Conservation (phyloP, 2,113 vertebrate species). For the Suncus etruscus region DNA sequence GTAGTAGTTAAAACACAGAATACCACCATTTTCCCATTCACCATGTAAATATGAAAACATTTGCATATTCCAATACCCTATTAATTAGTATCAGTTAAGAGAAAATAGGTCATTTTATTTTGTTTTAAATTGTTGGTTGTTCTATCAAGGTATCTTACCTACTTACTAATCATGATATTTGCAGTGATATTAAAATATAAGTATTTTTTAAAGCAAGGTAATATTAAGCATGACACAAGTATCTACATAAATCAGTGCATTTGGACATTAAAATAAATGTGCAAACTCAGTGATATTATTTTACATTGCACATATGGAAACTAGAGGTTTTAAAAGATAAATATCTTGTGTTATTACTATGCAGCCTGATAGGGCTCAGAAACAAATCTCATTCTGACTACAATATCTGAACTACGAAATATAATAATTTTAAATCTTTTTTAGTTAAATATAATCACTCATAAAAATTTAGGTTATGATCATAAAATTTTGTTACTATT, state of each 20-base stretch:
- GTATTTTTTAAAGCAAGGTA: conserved; percentile 7
- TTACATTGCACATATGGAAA: not conserved
- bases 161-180: not conserved
- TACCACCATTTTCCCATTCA: too few relatives aligned
- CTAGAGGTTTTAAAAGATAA: not conserved
- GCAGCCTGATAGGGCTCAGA: not conserved
- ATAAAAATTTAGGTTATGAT: too few relatives aligned
- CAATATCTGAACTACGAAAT: not conserved
- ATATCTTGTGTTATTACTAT: not conserved
- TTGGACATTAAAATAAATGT: conserved; percentile 26
- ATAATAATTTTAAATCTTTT: too few relatives aligned
- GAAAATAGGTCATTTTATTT: not conserved
- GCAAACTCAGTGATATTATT: not conserved
- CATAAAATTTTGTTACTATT: conserved; percentile 17
- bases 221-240: not conserved
- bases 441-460: too few relatives aligned
- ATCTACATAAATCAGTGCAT: not conserved
- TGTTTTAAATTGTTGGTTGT: conserved; percentile 1
- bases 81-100: not conserved
- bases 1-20: not conserved
- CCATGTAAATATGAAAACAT: not conserved
- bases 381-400: too few relatives aligned
- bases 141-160: not conserved
- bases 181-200: not conserved
- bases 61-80: not conserved